These are phyloP conservation scores for Cydia splendana DNA, from an alignment of 1,140 invertebrate species.

Conservation along the genomic window DNA sequence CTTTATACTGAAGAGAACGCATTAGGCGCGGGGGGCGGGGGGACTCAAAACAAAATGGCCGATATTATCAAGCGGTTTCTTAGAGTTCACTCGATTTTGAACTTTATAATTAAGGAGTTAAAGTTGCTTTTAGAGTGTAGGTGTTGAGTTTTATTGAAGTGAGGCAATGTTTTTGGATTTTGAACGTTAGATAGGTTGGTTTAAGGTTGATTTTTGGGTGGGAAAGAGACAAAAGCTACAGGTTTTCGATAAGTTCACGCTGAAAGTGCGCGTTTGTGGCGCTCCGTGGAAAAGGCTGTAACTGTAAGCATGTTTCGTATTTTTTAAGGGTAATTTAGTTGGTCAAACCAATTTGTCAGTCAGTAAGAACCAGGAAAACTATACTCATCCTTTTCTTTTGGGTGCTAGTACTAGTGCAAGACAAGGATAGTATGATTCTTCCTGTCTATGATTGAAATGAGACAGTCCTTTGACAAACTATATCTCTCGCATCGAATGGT, in stretches of 20 bases:
- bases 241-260: constrained; percentile 70
- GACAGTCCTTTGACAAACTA: too few species aligned
- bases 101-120: constrained; percentile 29
- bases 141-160: constrained; percentile 38
- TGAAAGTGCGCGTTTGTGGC: constrained; percentile 55
- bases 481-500: too few species aligned
- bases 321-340: too few species aligned
- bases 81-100: constrained; percentile 15
- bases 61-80: neutral
- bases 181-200: constrained; percentile 12
- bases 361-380: too few species aligned
- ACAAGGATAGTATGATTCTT: too few species aligned
- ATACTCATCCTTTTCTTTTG: too few species aligned
- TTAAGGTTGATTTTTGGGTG: constrained; percentile 45
- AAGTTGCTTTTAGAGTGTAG: constrained; percentile 37
- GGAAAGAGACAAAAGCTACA: constrained; percentile 58
- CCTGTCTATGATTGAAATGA: too few species aligned
- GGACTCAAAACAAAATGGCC: neutral
- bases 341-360: too few species aligned
- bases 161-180: constrained; percentile 28
- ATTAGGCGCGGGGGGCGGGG: neutral
- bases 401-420: too few species aligned
- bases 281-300: constrained; percentile 34
- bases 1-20: neutral
- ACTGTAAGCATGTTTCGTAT: constrained; percentile 33